These are phyloP conservation scores for Thaumetopoea pityocampa DNA, from an alignment of 1,140 invertebrate genomes.

Conservation along the genomic window DNA sequence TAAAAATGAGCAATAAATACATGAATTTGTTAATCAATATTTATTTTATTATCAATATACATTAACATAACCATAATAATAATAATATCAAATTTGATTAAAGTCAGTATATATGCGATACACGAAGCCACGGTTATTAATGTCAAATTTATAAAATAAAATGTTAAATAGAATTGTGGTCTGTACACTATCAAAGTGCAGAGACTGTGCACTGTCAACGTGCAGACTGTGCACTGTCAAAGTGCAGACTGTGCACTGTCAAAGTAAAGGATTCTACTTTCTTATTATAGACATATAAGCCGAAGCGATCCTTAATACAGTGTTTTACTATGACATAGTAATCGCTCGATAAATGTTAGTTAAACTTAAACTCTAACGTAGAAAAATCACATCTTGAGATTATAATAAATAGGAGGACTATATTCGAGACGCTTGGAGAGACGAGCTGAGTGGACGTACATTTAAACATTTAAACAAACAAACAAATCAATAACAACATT, in stretches of 20 bases:
- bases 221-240: too few relatives aligned
- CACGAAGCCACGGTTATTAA: slow-evolving; percentile 45
- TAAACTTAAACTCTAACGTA: slow-evolving; percentile 55
- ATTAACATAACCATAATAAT: slow-evolving; percentile 52
- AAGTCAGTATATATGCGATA: slow-evolving; percentile 58
- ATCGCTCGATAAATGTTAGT: slow-evolving; percentile 51
- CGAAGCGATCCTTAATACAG: slow-evolving; percentile 44
- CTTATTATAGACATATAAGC: slow-evolving; percentile 64
- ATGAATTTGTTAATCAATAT: slow-evolving; percentile 52
- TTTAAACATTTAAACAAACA: slow-evolving; percentile 48
- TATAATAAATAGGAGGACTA: slow-evolving; percentile 67
- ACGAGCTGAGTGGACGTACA: slow-evolving; percentile 51
- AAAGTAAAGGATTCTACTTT: slow-evolving; percentile 42
- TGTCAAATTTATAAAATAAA: slow-evolving; percentile 34
- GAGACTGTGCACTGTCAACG: too few relatives aligned
- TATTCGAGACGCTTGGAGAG: slow-evolving; percentile 58
- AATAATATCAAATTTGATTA: slow-evolving; percentile 52
- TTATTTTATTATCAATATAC: slow-evolving; percentile 63
- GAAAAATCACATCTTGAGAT: slow-evolving; percentile 72
- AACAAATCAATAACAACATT: slow-evolving; percentile 51
- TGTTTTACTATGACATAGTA: slow-evolving; percentile 33
- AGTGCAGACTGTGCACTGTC: slow-evolving; percentile 8
- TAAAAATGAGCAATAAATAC: slow-evolving; percentile 34
- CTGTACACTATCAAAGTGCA: too few relatives aligned
- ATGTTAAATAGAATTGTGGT: slow-evolving; percentile 21